Percentiles rank a stretch among this genome's conserved stretches.
phyloP scores from a whole-genome alignment of 2,888 invertebrate species.

The Noctua janthina region DNA sequence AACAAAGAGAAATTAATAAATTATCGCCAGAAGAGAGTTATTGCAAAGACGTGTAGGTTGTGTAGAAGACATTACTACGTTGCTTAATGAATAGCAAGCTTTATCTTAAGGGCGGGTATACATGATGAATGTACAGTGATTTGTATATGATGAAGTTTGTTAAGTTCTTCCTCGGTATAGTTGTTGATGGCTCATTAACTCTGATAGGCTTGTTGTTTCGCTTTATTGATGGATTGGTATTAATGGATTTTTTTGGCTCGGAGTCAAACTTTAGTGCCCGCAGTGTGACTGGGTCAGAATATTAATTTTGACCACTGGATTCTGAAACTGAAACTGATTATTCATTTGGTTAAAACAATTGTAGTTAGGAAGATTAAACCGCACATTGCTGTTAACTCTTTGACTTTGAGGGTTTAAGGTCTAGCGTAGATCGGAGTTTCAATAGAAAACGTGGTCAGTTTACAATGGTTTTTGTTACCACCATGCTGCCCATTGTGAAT shows the following conservation, averaged over 20 bases:
- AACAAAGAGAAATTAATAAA: conserved; percentile 88
- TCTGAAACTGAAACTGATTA: background rate
- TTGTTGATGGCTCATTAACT: conserved; percentile 56
- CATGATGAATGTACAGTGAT: conserved; percentile 75
- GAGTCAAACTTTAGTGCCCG: conserved; percentile 1
- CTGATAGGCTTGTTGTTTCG: conserved; percentile 51
- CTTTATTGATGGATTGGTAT: conserved; percentile 29
- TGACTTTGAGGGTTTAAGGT: background rate
- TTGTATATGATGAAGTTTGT: conserved; percentile 70
- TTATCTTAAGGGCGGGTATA: conserved; percentile 75
- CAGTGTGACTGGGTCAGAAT: conserved; percentile 5
- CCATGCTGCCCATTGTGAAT: no score
- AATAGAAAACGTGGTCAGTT: background rate
- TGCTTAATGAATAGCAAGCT: conserved; percentile 79
- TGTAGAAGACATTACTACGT: conserved; percentile 78
- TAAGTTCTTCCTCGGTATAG: conserved; percentile 54
- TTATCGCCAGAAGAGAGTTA: conserved; percentile 81
- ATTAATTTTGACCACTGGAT: background rate
- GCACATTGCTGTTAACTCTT: background rate
- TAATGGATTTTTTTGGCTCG: conserved; percentile 33
- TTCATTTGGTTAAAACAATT: background rate
- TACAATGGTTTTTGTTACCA: no score
- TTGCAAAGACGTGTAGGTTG: conserved; percentile 75
- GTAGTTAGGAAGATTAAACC: background rate
- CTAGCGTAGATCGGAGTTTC: background rate